These are phyloP conservation scores for Lasiurus cinereus DNA, from an alignment of 2,113 vertebrate species.

Conservation along the genomic window DNA sequence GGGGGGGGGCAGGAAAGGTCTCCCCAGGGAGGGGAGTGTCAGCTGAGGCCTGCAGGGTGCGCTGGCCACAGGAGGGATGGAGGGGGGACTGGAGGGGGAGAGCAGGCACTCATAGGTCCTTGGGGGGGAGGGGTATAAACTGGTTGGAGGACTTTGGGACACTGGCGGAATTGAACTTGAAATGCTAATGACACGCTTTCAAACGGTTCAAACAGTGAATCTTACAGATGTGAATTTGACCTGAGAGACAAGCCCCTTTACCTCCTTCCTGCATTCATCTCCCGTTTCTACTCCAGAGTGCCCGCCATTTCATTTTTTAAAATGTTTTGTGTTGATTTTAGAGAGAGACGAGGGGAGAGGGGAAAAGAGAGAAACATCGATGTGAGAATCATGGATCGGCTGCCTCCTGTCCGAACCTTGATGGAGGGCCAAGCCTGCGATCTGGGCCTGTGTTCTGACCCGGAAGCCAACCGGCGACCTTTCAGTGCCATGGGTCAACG, in stretches of 20 bases:
- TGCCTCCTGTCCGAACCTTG: no score
- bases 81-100: no score
- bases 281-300: not conserved
- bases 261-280: not conserved
- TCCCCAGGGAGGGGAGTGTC: not conserved
- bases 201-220: not conserved
- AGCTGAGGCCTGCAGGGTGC: not conserved
- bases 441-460: no score
- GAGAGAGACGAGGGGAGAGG: no score
- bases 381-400: no score
- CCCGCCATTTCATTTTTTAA: not conserved
- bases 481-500: no score
- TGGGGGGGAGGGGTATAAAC: not conserved
- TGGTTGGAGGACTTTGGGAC: not conserved
- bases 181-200: not conserved
- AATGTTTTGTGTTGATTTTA: no score
- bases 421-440: no score
- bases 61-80: not conserved
- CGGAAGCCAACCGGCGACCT: no score
- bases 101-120: not conserved
- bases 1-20: not conserved
- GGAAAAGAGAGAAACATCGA: no score
- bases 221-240: not conserved
- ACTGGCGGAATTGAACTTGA: not conserved
- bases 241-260: not conserved